Evolutionary conservation across 2,888 invertebrate species (phyloP).

Genomic region (Tinea semifulvella): DNA sequence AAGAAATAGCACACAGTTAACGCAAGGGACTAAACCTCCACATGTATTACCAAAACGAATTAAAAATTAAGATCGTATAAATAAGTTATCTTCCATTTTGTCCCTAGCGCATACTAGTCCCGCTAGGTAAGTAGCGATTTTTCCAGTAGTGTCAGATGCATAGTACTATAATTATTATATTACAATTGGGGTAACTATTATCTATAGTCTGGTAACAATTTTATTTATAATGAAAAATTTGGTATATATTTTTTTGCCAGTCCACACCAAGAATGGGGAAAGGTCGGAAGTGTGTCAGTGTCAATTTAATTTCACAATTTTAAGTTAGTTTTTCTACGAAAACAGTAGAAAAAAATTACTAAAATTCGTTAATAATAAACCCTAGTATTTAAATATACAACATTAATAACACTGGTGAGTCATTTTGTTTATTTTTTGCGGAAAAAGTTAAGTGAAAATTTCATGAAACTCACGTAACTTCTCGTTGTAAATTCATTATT

Average conservation of each 20-base stretch:
- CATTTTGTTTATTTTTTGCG: constrained; percentile 7
- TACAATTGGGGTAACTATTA: not conserved
- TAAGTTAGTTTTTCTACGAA: constrained; percentile 19
- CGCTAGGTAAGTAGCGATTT: too few species aligned
- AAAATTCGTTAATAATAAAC: constrained; percentile 1
- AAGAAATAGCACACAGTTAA: too few species aligned
- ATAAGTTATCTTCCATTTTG: too few species aligned
- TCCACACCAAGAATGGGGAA: constrained; percentile 42
- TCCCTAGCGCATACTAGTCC: too few species aligned
- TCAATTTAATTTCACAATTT: constrained; percentile 30
- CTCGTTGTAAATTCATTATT: constrained; percentile 14
- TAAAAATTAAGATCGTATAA: too few species aligned
- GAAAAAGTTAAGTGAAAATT: constrained; percentile 7
- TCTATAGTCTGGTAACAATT: not conserved
- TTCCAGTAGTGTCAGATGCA: too few species aligned
- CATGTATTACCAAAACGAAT: too few species aligned
- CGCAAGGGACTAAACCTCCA: too few species aligned
- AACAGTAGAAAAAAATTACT: not conserved
- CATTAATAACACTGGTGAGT: constrained; percentile 8
- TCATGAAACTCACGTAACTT: constrained; percentile 3
- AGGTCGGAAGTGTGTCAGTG: constrained; percentile 31
- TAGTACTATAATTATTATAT: too few species aligned
- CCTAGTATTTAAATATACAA: not conserved
- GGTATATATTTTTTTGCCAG: constrained; percentile 17
- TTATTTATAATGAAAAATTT: not conserved